These are phyloP conservation scores for Tortricodes alternella DNA, from an alignment of 2,888 invertebrate genomes.

Conservation along the genomic window DNA sequence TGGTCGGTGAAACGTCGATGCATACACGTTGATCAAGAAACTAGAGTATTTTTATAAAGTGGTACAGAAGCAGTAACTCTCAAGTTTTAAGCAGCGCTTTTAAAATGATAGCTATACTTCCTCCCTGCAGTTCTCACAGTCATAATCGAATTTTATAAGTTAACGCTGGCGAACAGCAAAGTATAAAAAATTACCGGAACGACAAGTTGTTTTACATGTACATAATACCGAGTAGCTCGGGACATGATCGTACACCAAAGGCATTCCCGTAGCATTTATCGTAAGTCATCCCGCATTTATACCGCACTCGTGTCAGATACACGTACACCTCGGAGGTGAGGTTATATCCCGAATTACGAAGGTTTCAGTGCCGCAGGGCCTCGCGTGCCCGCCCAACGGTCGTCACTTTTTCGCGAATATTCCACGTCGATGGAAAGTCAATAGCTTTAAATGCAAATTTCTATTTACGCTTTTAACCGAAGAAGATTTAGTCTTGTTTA, in stretches of 20 bases:
- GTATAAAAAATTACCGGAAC: not conserved
- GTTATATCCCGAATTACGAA: conserved; percentile 21
- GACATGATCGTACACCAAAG: conserved; percentile 1
- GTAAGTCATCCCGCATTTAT: conserved; percentile 30
- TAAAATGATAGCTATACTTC: too few species aligned
- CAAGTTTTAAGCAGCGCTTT: too few species aligned
- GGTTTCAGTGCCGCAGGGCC: conserved; percentile 6
- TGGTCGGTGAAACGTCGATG: conserved; percentile 43
- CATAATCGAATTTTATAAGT: too few species aligned
- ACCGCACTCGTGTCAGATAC: conserved; percentile 21
- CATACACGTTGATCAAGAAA: conserved; percentile 32
- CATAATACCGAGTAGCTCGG: not conserved
- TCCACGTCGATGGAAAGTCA: conserved; percentile 9
- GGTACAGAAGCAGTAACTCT: too few species aligned
- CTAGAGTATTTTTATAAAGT: not conserved
- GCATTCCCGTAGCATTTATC: conserved; percentile 29
- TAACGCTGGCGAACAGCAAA: not conserved
- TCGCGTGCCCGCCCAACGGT: conserved; percentile 4
- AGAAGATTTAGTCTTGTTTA: not conserved
- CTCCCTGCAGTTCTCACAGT: too few species aligned
- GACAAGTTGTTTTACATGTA: conserved; percentile 6
- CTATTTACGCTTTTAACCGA: conserved; percentile 11
- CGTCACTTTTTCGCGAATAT: conserved; percentile 13
- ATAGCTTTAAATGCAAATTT: conserved; percentile 23
- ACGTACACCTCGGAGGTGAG: conserved; percentile 21